phyloP scores from a whole-genome alignment of 2,888 invertebrate genomes.

The Epistrophe grossulariae region DNA sequence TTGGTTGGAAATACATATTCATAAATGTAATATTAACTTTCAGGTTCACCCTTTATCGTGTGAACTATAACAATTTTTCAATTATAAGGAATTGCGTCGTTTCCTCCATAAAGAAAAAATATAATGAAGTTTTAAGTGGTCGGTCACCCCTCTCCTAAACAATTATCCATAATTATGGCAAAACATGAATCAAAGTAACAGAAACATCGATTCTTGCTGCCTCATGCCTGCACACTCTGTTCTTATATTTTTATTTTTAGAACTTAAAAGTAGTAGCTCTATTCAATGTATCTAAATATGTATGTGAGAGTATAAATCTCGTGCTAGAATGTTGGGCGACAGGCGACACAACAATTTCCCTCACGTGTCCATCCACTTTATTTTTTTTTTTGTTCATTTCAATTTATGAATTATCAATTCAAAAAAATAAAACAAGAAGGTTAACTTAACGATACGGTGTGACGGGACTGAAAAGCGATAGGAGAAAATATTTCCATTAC shows the following conservation, averaged over 20 bases:
- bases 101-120: conserved; percentile 23
- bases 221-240: neutral
- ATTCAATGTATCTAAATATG: conserved; percentile 7
- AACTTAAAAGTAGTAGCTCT: neutral
- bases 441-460: conserved; percentile 22
- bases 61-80: conserved; percentile 38
- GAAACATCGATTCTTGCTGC: neutral
- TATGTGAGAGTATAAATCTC: conserved; percentile 3
- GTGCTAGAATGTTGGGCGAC: neutral
- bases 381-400: conserved; percentile 36
- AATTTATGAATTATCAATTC: conserved; percentile 67
- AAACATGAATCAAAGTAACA: conserved; percentile 35
- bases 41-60: conserved; percentile 32
- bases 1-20: no score
- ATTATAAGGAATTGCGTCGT: conserved; percentile 16
- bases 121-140: conserved; percentile 22
- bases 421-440: conserved; percentile 11
- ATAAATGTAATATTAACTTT: no score
- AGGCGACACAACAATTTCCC: conserved; percentile 22
- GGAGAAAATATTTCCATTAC: neutral
- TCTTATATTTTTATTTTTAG: neutral
- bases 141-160: neutral
- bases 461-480: neutral
- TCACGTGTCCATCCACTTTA: conserved; percentile 59
- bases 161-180: conserved; percentile 37